Evolutionary conservation across 1,140 invertebrate species (phyloP), one percentile per base, ranked within the genome.

Genomic region (Drosophila ohnishii): DNA sequence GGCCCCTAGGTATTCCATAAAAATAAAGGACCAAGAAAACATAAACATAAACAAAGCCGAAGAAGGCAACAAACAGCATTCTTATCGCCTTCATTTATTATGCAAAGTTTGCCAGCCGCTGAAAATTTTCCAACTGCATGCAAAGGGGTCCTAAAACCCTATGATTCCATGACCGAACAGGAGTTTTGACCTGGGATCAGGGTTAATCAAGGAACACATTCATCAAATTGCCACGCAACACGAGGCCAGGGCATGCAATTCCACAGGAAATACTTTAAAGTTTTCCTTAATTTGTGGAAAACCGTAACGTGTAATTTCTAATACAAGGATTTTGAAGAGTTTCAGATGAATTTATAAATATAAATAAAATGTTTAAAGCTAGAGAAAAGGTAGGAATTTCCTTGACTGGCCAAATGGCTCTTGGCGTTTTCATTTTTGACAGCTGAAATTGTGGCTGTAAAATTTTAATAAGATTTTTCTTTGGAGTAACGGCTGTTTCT

Each of bases 161-260:
- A 22, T 28, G 48, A 45, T 19, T 44, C 39, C 19, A n/a, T 19
- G 34, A 16, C 30, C 34, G 8, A 22, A 2, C 34, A 14, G 30
- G 34, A 40, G 40, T 34, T 58, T 30, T 34, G 67, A 47, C 53
- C 42, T 30, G 44, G 60, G 63, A 47, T 60, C 42, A 45, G 55
- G 55, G 53, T 63, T 84, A 84, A 85, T 85, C 81, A 85, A 77
- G 63, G 75, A 75, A 57, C 67, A 84, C 81, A 85, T 85, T 85
- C 83, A 86, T 85, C 81, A 85, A 85, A 85, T 85, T 85, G 74
- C 53, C 81, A 85, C 81, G 81, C 69, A 85, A 85, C 82, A 86
- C 71, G 81, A 75, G 48, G 40, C 14, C 28, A 35, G 16, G 44
- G 56, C 80, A 84, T 76, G 80, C 80, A 76, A 84, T 59, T 42